phyloP scores from a whole-genome alignment of 2,888 invertebrate genomes.

The Pachliopta kotzebuea region DNA sequence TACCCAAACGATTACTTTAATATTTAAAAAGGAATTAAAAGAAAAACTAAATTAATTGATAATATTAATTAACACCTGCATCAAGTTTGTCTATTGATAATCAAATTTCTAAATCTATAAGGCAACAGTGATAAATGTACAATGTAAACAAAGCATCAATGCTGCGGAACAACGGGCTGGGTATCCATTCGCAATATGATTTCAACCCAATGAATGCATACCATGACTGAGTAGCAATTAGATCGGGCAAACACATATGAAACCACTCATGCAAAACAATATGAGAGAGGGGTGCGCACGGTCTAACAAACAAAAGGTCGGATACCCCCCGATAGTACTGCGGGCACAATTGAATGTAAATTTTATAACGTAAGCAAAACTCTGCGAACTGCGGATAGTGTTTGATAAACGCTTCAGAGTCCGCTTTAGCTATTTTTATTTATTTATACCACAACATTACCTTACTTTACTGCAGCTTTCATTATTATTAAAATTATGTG shows the following conservation, averaged over 20 bases:
- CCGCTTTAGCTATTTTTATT: neutral
- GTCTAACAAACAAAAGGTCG: constrained; percentile 62
- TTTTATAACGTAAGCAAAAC: constrained; percentile 25
- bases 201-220: constrained; percentile 65
- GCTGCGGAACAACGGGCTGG: constrained; percentile 26
- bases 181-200: constrained; percentile 57
- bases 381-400: constrained; percentile 6
- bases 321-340: constrained; percentile 38
- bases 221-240: constrained; percentile 74
- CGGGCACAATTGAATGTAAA: constrained; percentile 34
- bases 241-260: constrained; percentile 71
- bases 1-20: no score
- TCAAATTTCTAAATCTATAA: neutral
- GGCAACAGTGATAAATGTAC: neutral
- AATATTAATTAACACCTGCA: neutral
- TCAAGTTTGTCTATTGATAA: neutral
- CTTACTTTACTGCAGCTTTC: no score
- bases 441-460: neutral
- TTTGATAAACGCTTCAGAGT: constrained; percentile 12
- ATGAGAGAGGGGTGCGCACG: constrained; percentile 65
- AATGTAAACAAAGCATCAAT: constrained; percentile 30
- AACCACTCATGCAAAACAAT: constrained; percentile 71
- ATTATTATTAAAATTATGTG: no score
- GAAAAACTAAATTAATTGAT: neutral
- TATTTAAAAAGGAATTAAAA: neutral